Evolutionary conservation across 2,113 vertebrate species (phyloP).

Genomic region (Rhea americana): DNA sequence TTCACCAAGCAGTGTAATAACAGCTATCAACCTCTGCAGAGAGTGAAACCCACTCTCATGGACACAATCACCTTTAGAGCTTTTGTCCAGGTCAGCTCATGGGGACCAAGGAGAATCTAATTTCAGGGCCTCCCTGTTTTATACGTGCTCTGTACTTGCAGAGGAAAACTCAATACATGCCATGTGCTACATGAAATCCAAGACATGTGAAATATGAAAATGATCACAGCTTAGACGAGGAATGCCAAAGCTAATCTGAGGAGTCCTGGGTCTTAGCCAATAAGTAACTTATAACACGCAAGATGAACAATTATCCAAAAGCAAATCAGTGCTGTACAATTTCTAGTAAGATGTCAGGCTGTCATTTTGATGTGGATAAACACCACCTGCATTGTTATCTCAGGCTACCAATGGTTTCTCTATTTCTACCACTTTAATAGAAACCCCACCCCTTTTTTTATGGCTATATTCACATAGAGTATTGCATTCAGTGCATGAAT

Average conservation of each 20-base stretch:
- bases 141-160: neutral
- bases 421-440: neutral
- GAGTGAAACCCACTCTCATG: neutral
- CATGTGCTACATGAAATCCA: neutral
- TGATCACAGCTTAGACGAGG: slow-evolving; percentile 42
- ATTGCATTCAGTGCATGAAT: neutral
- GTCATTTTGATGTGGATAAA: slow-evolving; percentile 26
- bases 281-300: neutral
- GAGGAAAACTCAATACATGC: neutral
- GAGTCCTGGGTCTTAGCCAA: slow-evolving; percentile 37
- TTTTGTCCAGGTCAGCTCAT: neutral
- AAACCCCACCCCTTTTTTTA: neutral
- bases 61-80: neutral
- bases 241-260: slow-evolving; percentile 34
- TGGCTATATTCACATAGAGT: neutral
- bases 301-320: slow-evolving; percentile 52
- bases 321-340: slow-evolving; percentile 8
- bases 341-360: neutral
- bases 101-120: neutral
- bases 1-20: neutral
- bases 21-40: neutral
- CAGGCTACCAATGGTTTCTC: neutral
- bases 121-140: neutral
- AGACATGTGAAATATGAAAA: slow-evolving; percentile 46
- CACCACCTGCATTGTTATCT: neutral